Conservation (phyloP, 1,140 invertebrate species). For the Aporrectodea caliginosa region DNA sequence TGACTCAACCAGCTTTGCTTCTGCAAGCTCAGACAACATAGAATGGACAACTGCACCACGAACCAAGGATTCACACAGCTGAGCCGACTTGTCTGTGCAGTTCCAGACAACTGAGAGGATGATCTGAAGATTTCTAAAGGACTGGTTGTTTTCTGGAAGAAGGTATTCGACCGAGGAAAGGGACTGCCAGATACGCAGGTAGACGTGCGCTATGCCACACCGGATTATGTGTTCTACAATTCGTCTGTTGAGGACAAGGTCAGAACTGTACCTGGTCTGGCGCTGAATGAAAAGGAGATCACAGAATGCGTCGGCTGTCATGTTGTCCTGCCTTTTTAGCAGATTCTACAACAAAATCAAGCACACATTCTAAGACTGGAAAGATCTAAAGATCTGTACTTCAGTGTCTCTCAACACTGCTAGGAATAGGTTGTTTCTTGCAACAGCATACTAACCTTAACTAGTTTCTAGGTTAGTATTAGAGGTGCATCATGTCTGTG, state of each 20-base stretch:
- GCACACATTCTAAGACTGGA: no score
- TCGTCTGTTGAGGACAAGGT: constrained; percentile 26
- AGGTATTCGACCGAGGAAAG: constrained; percentile 28
- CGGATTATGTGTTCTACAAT: constrained; percentile 29
- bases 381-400: no score
- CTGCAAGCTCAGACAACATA: constrained; percentile 16
- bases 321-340: constrained; percentile 23
- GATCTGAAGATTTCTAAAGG: constrained; percentile 30
- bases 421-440: no score
- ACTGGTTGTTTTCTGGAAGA: constrained; percentile 2
- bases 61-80: constrained; percentile 27
- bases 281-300: constrained; percentile 30
- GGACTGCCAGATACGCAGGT: constrained; percentile 21
- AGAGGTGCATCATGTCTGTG: no score
- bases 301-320: neutral
- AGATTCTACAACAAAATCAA: constrained; percentile 23
- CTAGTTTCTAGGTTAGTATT: no score
- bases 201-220: constrained; percentile 32
- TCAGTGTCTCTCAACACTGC: no score
- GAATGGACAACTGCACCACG: constrained; percentile 22
- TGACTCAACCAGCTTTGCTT: constrained; percentile 5
- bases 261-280: constrained; percentile 28
- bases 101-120: constrained; percentile 33
- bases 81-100: constrained; percentile 28
- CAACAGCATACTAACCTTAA: no score